Conservation (phyloP, 2,888 invertebrate genomes). For the Pogonocherus hispidulus region DNA sequence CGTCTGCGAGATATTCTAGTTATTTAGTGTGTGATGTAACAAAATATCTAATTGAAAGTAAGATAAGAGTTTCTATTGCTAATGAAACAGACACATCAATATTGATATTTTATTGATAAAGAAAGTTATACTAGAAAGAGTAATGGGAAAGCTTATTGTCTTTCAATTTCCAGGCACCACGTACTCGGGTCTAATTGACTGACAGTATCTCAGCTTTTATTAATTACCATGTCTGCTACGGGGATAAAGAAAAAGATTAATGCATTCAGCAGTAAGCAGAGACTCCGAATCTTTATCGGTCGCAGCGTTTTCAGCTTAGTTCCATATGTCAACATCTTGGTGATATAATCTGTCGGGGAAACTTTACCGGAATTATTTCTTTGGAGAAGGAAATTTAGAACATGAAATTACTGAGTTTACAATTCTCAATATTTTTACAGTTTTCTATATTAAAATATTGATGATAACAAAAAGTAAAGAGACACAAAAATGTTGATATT, state of each 20-base stretch:
- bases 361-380: not conserved
- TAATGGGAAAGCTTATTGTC: not conserved
- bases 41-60: too few relatives aligned
- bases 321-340: not conserved
- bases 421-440: too few relatives aligned
- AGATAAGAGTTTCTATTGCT: too few relatives aligned
- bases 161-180: slow-evolving; percentile 8
- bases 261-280: slow-evolving; percentile 27
- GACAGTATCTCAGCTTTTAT: slow-evolving; percentile 50
- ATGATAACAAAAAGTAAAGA: too few relatives aligned
- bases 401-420: too few relatives aligned
- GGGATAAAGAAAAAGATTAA: slow-evolving; percentile 50
- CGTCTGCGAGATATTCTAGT: too few relatives aligned
- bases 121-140: too few relatives aligned
- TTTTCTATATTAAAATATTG: too few relatives aligned
- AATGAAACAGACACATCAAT: too few relatives aligned
- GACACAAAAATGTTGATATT: too few relatives aligned
- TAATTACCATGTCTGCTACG: slow-evolving; percentile 46
- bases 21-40: too few relatives aligned
- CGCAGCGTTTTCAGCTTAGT: not conserved
- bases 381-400: not conserved
- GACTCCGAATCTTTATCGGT: slow-evolving; percentile 4
- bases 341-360: not conserved
- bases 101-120: too few relatives aligned
- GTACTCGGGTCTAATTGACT: slow-evolving; percentile 43